Base-by-base conservation (phyloP, 2,888 invertebrate species). In the Tineola bisselliella region DNA sequence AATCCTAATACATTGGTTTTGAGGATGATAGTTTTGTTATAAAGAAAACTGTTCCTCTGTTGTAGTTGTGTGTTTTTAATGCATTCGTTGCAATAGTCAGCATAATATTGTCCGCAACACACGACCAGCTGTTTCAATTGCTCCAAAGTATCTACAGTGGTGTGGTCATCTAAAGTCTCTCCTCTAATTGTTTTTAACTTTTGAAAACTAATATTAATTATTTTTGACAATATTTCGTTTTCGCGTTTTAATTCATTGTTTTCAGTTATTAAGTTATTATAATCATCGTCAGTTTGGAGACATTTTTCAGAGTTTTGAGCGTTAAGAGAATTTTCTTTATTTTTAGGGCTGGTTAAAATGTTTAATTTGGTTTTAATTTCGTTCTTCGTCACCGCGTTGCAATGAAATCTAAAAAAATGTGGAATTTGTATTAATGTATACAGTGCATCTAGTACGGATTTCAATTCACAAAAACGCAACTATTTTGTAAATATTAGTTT, bases 31-130 rank as follows among this genome's bases (percentile, higher is more conserved):
- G 79, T 67, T 67, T 76, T 79, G 62, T 70, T 75, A 57, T 63
- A 70, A 1, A 81, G 64, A 64, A 76, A 81, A 56, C 69, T 64
- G 63, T 75, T 79, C 60, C 66, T 76, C 62, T 75, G 75, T 67
- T 78, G 71, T 1, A 76, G 63, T 64, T 69, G 72, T 18, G 63
- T 43, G 31, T 68, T 70, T 63, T 65, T 70, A 60, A 72, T 68
- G 13, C 63, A 66, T 66, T 77, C 73, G 61, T 74, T 77, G 57
- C 63, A 65, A 59, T 68, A 71, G 63, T 78, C 70, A 6, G 76
- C 72, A 62, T 77, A 75, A 61, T 74, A 78, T 61, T 77, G 70
- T 1, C 77, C 38, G 10, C 38, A 38, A 38, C 38, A 38, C 10
- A 38, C 10, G 38, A 38, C 38, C 38, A 38, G 38, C n/a, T 38